These are phyloP conservation scores for Spilarctia lutea DNA, from an alignment of 2,888 invertebrate genomes.

Conservation along the genomic window DNA sequence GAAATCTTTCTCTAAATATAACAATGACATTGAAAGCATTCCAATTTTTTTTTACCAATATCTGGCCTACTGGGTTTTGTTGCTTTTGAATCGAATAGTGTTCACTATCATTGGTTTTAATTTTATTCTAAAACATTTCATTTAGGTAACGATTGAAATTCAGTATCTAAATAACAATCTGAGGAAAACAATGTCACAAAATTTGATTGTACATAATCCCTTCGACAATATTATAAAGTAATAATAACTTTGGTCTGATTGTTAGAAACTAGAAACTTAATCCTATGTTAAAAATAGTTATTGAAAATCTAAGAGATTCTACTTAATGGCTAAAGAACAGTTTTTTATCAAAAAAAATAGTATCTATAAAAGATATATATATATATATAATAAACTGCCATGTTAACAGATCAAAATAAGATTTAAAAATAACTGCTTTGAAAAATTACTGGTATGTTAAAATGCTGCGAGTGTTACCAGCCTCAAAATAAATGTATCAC, in stretches of 20 bases:
- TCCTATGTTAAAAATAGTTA: conserved; percentile 36
- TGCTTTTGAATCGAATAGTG: too few relatives aligned
- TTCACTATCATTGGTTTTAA: too few relatives aligned
- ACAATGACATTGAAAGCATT: too few relatives aligned
- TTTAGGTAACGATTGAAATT: neutral
- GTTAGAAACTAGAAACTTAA: conserved; percentile 51
- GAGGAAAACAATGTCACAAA: neutral
- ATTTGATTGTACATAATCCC: neutral
- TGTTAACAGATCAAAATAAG: conserved; percentile 11
- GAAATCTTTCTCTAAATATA: neutral
- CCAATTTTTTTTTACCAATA: too few relatives aligned
- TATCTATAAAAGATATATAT: neutral
- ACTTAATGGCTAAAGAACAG: conserved; percentile 24
- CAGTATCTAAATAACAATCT: neutral
- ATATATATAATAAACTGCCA: conserved; percentile 18
- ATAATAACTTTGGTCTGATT: conserved; percentile 65
- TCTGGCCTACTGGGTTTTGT: too few relatives aligned
- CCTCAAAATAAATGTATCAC: conserved; percentile 31
- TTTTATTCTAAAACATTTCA: too few relatives aligned
- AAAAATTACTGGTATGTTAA: conserved; percentile 14
- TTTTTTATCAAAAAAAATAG: conserved; percentile 17
- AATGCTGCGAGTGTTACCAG: conserved; percentile 28
- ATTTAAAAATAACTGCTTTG: conserved; percentile 4
- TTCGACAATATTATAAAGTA: conserved; percentile 8
- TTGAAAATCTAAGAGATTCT: conserved; percentile 48